Conservation (phyloP, 2,888 invertebrate species). For the Leptopilina myrica region DNA sequence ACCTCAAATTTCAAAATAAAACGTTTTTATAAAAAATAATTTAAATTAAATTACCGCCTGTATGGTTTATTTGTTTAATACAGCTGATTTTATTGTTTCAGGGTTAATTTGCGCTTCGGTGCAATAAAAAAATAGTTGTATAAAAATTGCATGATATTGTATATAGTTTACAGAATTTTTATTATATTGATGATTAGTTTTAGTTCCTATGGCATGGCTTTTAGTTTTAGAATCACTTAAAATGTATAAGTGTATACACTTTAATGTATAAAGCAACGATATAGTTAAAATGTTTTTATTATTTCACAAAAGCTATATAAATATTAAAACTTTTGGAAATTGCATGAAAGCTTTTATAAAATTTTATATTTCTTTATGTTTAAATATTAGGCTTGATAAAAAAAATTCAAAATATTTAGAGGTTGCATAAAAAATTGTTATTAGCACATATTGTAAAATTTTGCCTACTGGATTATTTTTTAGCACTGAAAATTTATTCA, state of each 20-base stretch:
- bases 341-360: no score
- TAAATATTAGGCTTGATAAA: no score
- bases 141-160: constrained; percentile 19
- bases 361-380: no score
- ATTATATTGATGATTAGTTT: neutral
- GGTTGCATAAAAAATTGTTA: no score
- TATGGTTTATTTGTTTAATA: constrained; percentile 23
- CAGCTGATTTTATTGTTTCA: constrained; percentile 21
- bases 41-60: neutral
- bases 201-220: constrained; percentile 26
- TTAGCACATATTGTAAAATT: neutral
- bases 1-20: neutral
- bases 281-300: neutral
- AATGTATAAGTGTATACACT: neutral
- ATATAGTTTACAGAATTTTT: constrained; percentile 8
- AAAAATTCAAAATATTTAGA: neutral
- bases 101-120: constrained; percentile 28
- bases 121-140: constrained; percentile 4
- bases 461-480: no score
- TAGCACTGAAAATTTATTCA: no score
- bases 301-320: no score
- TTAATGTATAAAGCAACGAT: neutral
- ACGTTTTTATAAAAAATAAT: neutral
- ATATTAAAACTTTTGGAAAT: no score
- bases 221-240: neutral